Conservation (phyloP, 2,888 invertebrate genomes). For the Spilosoma lubricipeda region DNA sequence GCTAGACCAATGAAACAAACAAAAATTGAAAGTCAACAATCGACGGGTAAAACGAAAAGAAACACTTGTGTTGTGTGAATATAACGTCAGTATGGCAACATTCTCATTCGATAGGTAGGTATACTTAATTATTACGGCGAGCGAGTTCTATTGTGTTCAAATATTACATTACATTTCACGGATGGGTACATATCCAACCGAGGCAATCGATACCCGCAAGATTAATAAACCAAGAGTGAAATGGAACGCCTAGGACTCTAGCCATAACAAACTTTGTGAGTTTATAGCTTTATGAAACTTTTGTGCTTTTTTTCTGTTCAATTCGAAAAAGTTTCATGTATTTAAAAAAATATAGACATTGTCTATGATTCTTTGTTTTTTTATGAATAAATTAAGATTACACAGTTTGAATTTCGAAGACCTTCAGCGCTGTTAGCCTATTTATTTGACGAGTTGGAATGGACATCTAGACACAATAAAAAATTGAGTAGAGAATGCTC, state of each 20-base stretch:
- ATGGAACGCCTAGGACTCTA: slow-evolving; percentile 10
- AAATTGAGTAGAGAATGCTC: no score
- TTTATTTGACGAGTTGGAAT: no score
- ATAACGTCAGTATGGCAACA: slow-evolving; percentile 30
- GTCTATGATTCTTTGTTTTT: neutral
- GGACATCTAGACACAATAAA: no score
- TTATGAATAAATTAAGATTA: neutral
- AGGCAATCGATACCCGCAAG: slow-evolving; percentile 18
- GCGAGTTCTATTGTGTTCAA: slow-evolving; percentile 23
- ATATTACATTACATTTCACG: slow-evolving; percentile 28
- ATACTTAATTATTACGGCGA: slow-evolving; percentile 38
- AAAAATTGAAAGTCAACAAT: neutral
- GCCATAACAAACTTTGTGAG: slow-evolving; percentile 16
- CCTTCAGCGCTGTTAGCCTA: no score
- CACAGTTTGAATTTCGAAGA: neutral
- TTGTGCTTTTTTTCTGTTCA: neutral
- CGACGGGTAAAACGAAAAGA: neutral
- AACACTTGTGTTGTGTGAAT: neutral
- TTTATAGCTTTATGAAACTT: slow-evolving; percentile 5
- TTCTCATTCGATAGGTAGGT: slow-evolving; percentile 37
- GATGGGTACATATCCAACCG: slow-evolving; percentile 19
- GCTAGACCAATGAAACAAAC: neutral
- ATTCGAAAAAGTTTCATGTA: neutral
- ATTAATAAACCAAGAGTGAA: slow-evolving; percentile 19
- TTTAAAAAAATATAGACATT: neutral